These are phyloP conservation scores for Siniperca knerii DNA, from an alignment of 2,113 vertebrate species.

Conservation along the genomic window DNA sequence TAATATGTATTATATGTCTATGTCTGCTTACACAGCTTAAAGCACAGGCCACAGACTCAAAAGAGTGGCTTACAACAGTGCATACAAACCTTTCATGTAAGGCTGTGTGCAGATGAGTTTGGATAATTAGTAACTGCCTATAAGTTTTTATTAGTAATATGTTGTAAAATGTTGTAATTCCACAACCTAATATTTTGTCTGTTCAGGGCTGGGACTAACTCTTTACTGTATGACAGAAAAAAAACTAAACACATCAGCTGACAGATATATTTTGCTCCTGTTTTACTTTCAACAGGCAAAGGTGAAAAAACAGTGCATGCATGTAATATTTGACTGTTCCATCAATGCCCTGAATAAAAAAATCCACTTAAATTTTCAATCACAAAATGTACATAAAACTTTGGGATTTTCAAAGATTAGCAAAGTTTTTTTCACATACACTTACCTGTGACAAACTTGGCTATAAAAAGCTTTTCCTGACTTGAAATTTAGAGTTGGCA, in stretches of 20 bases:
- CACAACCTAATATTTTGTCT: constrained; percentile 15
- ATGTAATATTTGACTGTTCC: not conserved
- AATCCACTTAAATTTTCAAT: not conserved
- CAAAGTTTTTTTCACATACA: not conserved
- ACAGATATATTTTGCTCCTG: not conserved
- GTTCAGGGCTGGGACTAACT: not conserved
- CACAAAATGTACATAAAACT: not conserved
- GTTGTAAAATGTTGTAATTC: not conserved
- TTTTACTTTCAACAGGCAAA: not conserved
- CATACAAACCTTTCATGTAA: not conserved
- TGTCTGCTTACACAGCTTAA: constrained; percentile 47
- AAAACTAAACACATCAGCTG: not conserved
- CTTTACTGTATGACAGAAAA: not conserved
- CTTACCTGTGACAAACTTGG: not conserved
- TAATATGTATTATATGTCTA: not conserved
- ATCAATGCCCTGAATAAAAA: not conserved
- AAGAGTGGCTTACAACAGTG: not conserved
- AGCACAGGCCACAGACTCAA: constrained; percentile 4
- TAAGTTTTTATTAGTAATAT: constrained; percentile 7
- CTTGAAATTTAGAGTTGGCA: constrained; percentile 1
- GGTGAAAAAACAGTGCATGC: not conserved
- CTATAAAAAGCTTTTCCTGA: not conserved
- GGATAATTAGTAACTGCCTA: constrained; percentile 33
- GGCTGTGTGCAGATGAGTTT: not conserved
- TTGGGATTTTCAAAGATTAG: not conserved